Evolutionary conservation across 2,888 invertebrate genomes (phyloP).

Genomic region (Hypena proboscidalis): DNA sequence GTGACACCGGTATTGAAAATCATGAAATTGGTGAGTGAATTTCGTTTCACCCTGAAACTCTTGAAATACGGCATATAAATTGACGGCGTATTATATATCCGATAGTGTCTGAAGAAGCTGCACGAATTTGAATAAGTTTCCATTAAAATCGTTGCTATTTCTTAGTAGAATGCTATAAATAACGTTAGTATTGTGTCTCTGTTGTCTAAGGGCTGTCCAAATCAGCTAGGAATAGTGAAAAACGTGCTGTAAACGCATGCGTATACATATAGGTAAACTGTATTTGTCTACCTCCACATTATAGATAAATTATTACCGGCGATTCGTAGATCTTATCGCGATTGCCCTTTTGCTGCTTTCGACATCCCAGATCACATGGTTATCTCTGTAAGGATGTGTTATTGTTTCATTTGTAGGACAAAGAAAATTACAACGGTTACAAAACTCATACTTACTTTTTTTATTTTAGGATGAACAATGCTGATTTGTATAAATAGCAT

Average conservation of each 20-base stretch:
- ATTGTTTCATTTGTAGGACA: background rate
- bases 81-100: conserved; percentile 1
- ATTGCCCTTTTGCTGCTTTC: conserved; percentile 36
- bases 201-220: background rate
- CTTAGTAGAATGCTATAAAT: conserved; percentile 1
- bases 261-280: conserved; percentile 18
- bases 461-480: no score
- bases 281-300: conserved; percentile 35
- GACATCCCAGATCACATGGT: background rate
- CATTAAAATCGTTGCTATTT: conserved; percentile 20
- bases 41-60: background rate
- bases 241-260: conserved; percentile 13
- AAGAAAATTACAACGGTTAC: no score
- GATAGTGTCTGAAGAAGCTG: conserved; percentile 22
- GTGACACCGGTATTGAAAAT: conserved; percentile 52
- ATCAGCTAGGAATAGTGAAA: background rate
- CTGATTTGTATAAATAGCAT: no score
- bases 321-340: conserved; percentile 36
- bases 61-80: background rate
- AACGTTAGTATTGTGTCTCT: background rate
- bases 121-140: conserved; percentile 33
- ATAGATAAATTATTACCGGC: conserved; percentile 42
- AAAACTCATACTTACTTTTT: no score
- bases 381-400: background rate
- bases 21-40: conserved; percentile 64